Conservation (phyloP, 2,113 vertebrate species). For the Anarrhichthys ocellatus region DNA sequence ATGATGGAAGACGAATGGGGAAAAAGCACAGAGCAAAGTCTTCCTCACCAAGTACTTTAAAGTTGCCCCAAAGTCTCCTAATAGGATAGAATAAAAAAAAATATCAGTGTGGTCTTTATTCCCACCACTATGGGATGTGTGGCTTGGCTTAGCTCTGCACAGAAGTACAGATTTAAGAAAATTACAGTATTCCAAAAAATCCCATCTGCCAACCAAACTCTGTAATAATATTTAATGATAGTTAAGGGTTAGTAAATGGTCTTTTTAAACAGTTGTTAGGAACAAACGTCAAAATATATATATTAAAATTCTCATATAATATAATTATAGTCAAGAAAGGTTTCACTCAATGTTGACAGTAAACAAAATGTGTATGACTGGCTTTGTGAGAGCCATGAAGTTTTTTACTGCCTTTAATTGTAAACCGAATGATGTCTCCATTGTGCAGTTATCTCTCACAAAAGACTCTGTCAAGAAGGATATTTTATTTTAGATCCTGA, state of each 20-base stretch:
- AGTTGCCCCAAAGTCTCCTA: slow-evolving; percentile 15
- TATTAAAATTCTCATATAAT: not conserved
- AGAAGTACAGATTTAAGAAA: slow-evolving; percentile 29
- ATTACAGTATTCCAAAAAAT: slow-evolving; percentile 23
- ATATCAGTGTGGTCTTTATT: slow-evolving; percentile 32
- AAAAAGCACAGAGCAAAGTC: slow-evolving; percentile 39
- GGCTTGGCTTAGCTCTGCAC: slow-evolving; percentile 45
- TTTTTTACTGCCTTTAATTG: not conserved
- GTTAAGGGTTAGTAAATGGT: slow-evolving; percentile 8
- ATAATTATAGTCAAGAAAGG: not conserved
- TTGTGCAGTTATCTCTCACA: not conserved
- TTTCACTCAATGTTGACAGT: not conserved
- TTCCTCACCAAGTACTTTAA: slow-evolving; percentile 44
- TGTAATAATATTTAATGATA: slow-evolving; percentile 52
- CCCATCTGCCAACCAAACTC: slow-evolving; percentile 33
- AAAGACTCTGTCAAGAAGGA: not conserved
- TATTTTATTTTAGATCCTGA: not conserved
- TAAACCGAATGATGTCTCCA: not conserved
- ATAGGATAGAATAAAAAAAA: slow-evolving; percentile 37
- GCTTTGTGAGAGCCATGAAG: not conserved
- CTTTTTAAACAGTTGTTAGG: slow-evolving; percentile 11
- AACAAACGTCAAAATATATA: not conserved
- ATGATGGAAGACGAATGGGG: slow-evolving; percentile 38
- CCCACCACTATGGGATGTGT: slow-evolving; percentile 46
- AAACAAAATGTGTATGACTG: not conserved